A percentile compares a stretch with the other conserved stretches of the same genome.
Evolutionary conservation across 2,797 vertebrate species (phyloP).

Genomic region (Enteromius mattozi): DNA sequence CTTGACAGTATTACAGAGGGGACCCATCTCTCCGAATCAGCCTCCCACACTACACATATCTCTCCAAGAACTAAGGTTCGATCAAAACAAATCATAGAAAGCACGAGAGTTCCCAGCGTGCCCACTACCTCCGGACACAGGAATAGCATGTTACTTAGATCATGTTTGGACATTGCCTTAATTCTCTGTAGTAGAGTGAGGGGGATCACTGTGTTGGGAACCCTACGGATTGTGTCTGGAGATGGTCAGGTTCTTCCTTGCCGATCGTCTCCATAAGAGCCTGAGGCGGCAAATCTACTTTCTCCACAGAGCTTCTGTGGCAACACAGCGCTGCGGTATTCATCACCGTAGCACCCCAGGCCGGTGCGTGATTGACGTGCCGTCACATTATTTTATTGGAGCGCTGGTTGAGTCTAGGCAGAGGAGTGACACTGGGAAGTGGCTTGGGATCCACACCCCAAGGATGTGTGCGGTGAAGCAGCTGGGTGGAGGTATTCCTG

Average conservation of each 20-base stretch:
- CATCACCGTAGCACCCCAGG: conserved; percentile 72
- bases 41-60: conserved; percentile 47
- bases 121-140: conserved; percentile 57
- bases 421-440: conserved; percentile 77
- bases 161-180: conserved; percentile 64
- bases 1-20: conserved; percentile 60
- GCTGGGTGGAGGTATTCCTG: conserved; percentile 68
- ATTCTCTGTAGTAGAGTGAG: conserved; percentile 60
- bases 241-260: conserved; percentile 55
- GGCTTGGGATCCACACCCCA: conserved; percentile 74
- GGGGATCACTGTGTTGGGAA: conserved; percentile 66
- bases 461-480: conserved; percentile 69
- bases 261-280: conserved; percentile 57
- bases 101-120: conserved; percentile 67
- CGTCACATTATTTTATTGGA: conserved; percentile 81
- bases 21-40: conserved; percentile 70
- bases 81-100: conserved; percentile 78
- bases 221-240: conserved; percentile 47
- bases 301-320: conserved; percentile 73
- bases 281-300: conserved; percentile 64
- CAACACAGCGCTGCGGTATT: conserved; percentile 71
- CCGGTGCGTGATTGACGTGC: conserved; percentile 77
- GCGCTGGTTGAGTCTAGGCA: conserved; percentile 68
- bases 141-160: conserved; percentile 65
- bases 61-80: conserved; percentile 68